phyloP scores from a whole-genome alignment of 2,888 invertebrate genomes.

The Eupithecia pulchellata region DNA sequence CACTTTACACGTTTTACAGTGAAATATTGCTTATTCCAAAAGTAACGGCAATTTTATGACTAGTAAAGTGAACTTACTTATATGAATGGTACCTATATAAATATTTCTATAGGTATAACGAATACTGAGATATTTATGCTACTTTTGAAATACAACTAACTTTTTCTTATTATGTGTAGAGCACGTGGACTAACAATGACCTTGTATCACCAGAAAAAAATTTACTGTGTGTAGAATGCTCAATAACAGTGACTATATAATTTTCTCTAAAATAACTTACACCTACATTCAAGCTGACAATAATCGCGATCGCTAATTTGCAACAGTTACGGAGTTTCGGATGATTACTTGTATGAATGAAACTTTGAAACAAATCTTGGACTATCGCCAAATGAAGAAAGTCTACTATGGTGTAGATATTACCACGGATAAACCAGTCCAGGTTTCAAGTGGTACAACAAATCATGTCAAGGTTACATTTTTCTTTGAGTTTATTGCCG shows the following conservation, averaged over 20 bases:
- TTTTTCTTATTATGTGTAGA: background rate
- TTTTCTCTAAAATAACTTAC: background rate
- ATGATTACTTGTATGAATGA: slow-evolving; percentile 56
- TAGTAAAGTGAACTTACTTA: background rate
- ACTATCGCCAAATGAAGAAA: slow-evolving; percentile 66
- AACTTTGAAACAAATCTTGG: slow-evolving; percentile 62
- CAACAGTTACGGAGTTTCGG: slow-evolving; percentile 20
- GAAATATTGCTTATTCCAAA: background rate
- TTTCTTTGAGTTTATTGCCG: slow-evolving; percentile 65
- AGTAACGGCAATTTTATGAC: background rate
- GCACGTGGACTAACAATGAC: slow-evolving; percentile 1
- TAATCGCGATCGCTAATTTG: slow-evolving; percentile 14
- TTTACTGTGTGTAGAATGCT: background rate
- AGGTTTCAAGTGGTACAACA: slow-evolving; percentile 51
- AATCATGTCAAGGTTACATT: slow-evolving; percentile 71
- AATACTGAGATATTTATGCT: background rate
- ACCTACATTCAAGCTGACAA: background rate
- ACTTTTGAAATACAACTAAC: background rate
- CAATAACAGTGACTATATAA: background rate
- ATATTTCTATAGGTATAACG: background rate
- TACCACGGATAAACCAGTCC: slow-evolving; percentile 53
- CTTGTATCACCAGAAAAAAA: background rate
- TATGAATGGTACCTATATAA: background rate
- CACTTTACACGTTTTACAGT: background rate
- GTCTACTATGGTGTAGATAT: slow-evolving; percentile 64